These are phyloP conservation scores for Physella acuta DNA, from an alignment of 1,140 invertebrate species.

Conservation along the genomic window DNA sequence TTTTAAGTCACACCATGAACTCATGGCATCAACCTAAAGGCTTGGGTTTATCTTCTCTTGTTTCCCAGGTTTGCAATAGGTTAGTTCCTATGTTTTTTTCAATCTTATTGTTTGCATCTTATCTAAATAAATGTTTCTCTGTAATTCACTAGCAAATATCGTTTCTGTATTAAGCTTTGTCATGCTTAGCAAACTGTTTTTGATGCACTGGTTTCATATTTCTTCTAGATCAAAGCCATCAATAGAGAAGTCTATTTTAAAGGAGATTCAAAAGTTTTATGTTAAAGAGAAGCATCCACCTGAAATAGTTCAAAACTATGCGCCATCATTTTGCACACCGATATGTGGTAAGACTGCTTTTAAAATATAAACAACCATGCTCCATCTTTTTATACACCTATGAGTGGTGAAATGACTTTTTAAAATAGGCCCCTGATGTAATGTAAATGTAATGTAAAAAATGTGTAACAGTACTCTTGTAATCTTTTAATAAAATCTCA, in stretches of 20 bases:
- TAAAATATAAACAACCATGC: no score
- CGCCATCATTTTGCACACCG: constrained; percentile 7
- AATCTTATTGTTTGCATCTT: not conserved
- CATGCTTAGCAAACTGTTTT: no score
- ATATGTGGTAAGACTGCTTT: constrained; percentile 14
- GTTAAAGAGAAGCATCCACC: constrained; percentile 10
- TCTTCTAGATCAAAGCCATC: no score
- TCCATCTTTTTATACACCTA: no score
- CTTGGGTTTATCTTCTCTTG: not conserved
- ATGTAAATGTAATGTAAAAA: no score
- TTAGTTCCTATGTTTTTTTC: not conserved
- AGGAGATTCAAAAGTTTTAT: constrained; percentile 10
- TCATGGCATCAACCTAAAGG: constrained; percentile 13
- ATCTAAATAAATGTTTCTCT: not conserved
- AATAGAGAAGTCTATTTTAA: constrained; percentile 10
- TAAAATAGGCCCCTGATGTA: no score
- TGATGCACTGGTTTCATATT: not conserved
- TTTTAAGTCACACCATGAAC: constrained; percentile 6
- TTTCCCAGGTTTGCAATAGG: constrained; percentile 7
- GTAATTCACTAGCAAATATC: not conserved
- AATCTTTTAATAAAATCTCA: no score
- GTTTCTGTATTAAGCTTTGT: not conserved
- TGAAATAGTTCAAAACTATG: constrained; percentile 5
- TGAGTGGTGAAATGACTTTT: no score
- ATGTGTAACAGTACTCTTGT: no score